Percentiles rank a stretch among this genome's conserved stretches.
These are phyloP conservation scores for Cygnus buccinator DNA, from an alignment of 2,113 vertebrate genomes.

Conservation along the genomic window DNA sequence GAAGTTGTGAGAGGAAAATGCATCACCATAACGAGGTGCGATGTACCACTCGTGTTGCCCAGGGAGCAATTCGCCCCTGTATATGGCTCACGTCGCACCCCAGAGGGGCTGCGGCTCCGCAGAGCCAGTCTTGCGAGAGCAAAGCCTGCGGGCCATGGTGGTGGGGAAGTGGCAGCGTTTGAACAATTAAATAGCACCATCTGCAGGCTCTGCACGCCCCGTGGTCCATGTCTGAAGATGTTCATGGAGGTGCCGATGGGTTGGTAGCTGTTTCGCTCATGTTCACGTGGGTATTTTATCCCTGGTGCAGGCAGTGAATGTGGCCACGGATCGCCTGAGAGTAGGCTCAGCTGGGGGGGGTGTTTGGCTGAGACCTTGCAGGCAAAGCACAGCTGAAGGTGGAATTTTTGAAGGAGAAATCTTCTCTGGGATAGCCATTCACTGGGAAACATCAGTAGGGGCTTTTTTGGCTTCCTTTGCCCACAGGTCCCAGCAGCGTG, in stretches of 20 bases:
- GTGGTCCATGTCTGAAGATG: not conserved
- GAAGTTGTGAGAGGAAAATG: not conserved
- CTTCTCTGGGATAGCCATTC: fast-evolving
- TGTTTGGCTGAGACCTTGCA: not conserved
- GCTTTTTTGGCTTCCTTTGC: not conserved
- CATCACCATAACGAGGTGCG: fast-evolving
- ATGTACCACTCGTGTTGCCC: not conserved
- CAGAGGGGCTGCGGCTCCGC: fast-evolving
- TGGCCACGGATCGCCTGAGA: not conserved
- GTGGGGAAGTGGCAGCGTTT: not conserved
- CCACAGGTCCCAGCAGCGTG: fast-evolving
- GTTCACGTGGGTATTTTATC: not conserved
- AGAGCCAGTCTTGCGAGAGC: not conserved
- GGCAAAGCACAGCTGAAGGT: not conserved
- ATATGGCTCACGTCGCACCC: fast-evolving
- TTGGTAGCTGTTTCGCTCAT: too few species aligned
- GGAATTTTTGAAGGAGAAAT: not conserved
- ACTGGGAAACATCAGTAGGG: fast-evolving
- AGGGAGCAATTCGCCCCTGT: fast-evolving
- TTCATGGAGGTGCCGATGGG: not conserved
- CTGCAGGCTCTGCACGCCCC: not conserved
- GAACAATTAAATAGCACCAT: conserved; percentile 48
- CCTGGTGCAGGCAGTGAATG: not conserved
- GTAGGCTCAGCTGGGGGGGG: not conserved
- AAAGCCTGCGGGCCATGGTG: fast-evolving